Percentiles rank a stretch among this genome's conserved stretches.
phyloP scores from a whole-genome alignment of 2,797 vertebrate species.

The Bradypodion ventrale region DNA sequence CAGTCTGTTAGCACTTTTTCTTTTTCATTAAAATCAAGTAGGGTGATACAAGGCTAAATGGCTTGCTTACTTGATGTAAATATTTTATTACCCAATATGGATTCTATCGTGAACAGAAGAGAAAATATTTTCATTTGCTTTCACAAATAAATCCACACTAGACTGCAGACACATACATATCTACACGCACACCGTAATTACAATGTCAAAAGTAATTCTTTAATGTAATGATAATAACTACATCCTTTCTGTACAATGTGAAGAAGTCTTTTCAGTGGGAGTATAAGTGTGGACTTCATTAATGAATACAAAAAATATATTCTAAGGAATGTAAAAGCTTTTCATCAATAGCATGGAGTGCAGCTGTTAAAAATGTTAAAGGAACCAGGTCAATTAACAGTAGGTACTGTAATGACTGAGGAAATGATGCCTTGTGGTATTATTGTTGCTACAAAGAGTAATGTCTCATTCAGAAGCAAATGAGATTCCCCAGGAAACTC shows the following conservation, averaged over 20 bases:
- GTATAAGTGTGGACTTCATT: background rate
- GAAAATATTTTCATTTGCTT: background rate
- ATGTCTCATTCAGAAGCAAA: slow-evolving; percentile 25
- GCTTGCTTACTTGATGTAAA: slow-evolving; percentile 20
- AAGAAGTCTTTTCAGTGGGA: background rate
- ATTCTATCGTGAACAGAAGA: slow-evolving; percentile 25
- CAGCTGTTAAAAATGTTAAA: slow-evolving; percentile 6
- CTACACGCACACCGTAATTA: too few species aligned
- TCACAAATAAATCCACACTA: background rate
- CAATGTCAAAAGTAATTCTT: background rate
- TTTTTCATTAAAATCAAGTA: background rate
- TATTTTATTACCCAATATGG: slow-evolving; percentile 21
- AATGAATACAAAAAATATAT: background rate
- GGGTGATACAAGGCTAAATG: slow-evolving; percentile 22
- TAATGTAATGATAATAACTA: slow-evolving; percentile 11
- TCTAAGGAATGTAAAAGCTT: slow-evolving; percentile 10
- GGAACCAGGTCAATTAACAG: slow-evolving; percentile 15
- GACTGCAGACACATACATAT: background rate
- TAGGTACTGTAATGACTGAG: slow-evolving; percentile 7
- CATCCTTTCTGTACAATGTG: background rate
- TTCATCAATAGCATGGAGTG: background rate
- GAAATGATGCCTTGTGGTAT: background rate
- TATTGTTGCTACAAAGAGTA: background rate
- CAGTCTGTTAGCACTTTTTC: background rate
- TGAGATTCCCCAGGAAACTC: background rate